Percentiles rank a stretch among this genome's conserved stretches.
Conservation (phyloP, 2,113 vertebrate genomes). For the Ictidomys tridecemlineatus region DNA sequence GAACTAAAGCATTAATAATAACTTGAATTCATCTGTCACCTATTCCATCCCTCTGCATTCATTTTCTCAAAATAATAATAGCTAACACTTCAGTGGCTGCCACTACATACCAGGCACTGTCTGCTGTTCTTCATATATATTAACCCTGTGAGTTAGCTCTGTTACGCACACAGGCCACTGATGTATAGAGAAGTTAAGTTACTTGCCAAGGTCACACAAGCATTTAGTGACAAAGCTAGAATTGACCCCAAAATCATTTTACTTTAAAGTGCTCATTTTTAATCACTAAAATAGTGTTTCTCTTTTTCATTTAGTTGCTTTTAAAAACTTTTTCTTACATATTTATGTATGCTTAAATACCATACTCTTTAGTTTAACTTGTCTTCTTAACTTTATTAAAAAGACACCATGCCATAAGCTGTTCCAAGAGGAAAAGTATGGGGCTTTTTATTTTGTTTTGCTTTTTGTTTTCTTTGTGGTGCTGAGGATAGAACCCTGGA, state of each 20-base stretch:
- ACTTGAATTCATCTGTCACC: not conserved
- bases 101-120: not conserved
- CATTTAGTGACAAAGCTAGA: slow-evolving; percentile 12
- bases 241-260: not conserved
- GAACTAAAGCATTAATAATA: not conserved
- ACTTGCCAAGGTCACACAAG: not conserved
- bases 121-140: not conserved
- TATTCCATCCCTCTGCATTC: not conserved
- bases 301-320: slow-evolving; percentile 29
- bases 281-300: too few species aligned
- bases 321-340: not conserved
- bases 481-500: not conserved
- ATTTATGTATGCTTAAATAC: not conserved
- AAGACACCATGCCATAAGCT: slow-evolving; percentile 18
- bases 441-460: not conserved
- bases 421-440: not conserved
- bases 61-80: not conserved
- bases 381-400: slow-evolving; percentile 30
- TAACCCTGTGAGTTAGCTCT: not conserved
- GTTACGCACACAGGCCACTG: not conserved
- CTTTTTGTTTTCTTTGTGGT: not conserved
- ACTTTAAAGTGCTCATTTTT: not conserved
- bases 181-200: not conserved
- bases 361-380: not conserved
- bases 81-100: not conserved